Conservation (phyloP, 2,113 vertebrate genomes). For the Myotis lucifugus region DNA sequence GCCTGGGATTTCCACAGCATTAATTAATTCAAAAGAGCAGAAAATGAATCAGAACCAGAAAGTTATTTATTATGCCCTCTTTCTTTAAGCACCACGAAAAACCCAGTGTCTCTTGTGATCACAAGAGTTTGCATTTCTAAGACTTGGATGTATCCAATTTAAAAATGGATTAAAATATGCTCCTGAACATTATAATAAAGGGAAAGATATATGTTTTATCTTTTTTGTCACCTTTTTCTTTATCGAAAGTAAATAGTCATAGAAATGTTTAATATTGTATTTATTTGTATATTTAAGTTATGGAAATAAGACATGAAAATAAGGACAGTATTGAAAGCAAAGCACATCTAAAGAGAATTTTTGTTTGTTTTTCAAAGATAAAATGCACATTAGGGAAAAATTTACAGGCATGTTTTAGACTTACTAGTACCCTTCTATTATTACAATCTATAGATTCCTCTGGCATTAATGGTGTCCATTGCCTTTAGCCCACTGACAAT, state of each 20-base stretch:
- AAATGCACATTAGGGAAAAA: slow-evolving; percentile 21
- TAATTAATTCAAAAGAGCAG: slow-evolving; percentile 72
- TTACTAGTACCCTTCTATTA: background rate
- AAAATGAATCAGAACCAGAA: slow-evolving; percentile 65
- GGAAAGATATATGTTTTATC: slow-evolving; percentile 45
- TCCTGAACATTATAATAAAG: slow-evolving; percentile 53
- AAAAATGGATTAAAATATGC: slow-evolving; percentile 67
- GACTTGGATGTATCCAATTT: slow-evolving; percentile 65
- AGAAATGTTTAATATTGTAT: slow-evolving; percentile 11
- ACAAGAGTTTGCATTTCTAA: slow-evolving; percentile 71
- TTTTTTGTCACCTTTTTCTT: slow-evolving; percentile 54
- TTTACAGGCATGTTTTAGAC: background rate
- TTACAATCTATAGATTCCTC: background rate
- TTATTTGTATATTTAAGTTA: slow-evolving; percentile 36
- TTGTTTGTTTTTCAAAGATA: slow-evolving; percentile 38
- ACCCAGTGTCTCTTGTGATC: slow-evolving; percentile 59
- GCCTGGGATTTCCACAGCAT: slow-evolving; percentile 66
- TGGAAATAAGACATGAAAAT: slow-evolving; percentile 51
- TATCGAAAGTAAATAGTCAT: slow-evolving; percentile 38
- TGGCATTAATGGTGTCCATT: background rate
- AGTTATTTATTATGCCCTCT: slow-evolving; percentile 66
- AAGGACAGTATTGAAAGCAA: background rate
- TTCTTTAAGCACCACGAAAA: slow-evolving; percentile 59
- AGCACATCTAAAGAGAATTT: slow-evolving; percentile 16
- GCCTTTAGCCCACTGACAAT: background rate